These are phyloP conservation scores for Tauraco erythrolophus DNA, from an alignment of 2,113 vertebrate genomes.

Conservation along the genomic window DNA sequence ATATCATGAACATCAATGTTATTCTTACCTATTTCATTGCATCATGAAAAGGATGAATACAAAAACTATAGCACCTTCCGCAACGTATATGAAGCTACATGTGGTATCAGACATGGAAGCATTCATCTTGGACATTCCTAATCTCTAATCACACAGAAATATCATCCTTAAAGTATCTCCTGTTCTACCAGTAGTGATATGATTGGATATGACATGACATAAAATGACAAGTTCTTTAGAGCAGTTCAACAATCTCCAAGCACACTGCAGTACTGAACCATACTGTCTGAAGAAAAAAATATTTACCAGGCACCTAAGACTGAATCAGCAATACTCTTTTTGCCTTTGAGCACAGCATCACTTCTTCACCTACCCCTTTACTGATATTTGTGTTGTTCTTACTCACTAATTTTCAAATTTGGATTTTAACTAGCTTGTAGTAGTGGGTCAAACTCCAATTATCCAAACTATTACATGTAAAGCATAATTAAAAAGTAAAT, in stretches of 20 bases:
- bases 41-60: not conserved
- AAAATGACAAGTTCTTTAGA: not conserved
- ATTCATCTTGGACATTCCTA: not conserved
- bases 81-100: not conserved
- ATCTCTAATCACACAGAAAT: not conserved
- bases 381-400: not conserved
- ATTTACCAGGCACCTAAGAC: not conserved
- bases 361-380: not conserved
- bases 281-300: not conserved
- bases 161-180: not conserved
- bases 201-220: not conserved
- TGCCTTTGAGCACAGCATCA: not conserved
- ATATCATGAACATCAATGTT: not conserved
- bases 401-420: not conserved
- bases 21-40: not conserved
- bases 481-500: constrained; percentile 48
- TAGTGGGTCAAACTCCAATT: not conserved
- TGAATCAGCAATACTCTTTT: not conserved
- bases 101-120: not conserved
- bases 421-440: not conserved
- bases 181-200: not conserved
- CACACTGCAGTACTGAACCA: not conserved
- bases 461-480: constrained; percentile 2
- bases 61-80: not conserved
- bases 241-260: not conserved